These are phyloP conservation scores for Anabacerthia variegaticeps DNA, from an alignment of 2,797 vertebrate genomes.

Conservation along the genomic window DNA sequence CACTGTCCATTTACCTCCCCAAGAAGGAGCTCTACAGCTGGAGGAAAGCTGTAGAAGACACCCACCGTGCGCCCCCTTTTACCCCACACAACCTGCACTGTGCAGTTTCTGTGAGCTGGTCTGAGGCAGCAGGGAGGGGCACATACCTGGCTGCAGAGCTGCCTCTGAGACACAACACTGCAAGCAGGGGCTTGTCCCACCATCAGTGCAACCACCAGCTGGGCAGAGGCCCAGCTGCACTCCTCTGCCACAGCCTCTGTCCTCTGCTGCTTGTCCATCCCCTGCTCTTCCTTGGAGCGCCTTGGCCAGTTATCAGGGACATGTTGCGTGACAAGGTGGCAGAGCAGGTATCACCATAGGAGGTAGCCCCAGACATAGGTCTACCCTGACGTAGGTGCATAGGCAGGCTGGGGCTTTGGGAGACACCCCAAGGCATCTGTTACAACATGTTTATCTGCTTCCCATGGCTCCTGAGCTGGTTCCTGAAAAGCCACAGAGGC, in stretches of 20 bases:
- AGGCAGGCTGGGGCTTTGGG: not conserved
- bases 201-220: not conserved
- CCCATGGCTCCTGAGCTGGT: not conserved
- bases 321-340: not conserved
- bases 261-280: not conserved
- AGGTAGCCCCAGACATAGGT: not conserved
- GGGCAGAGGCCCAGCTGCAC: rapidly evolving
- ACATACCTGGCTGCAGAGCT: not conserved
- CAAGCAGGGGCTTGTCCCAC: not conserved
- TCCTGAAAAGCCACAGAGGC: not conserved
- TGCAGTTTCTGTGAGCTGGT: not conserved
- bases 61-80: rapidly evolving
- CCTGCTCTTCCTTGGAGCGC: not conserved
- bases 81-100: not conserved
- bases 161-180: not conserved
- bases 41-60: not conserved
- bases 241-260: not conserved
- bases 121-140: not conserved
- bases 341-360: not conserved
- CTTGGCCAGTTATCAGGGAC: not conserved
- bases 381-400: not conserved
- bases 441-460: not conserved
- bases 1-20: not conserved
- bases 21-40: not conserved
- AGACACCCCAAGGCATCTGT: not conserved